Base-by-base conservation (phyloP, 2,888 invertebrate genomes). In the Tricholauxania praeusta region DNA sequence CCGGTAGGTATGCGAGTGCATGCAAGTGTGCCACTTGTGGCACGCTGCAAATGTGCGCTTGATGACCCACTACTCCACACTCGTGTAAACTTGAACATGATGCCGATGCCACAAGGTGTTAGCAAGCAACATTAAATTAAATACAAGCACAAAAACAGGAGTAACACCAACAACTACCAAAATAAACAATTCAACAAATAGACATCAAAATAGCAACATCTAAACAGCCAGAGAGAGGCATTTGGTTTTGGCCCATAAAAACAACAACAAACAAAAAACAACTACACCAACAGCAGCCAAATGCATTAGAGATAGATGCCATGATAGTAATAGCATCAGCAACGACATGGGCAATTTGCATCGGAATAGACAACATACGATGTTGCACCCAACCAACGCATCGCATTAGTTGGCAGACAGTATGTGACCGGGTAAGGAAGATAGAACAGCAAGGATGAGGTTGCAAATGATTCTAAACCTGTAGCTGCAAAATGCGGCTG, bases 291-390 rank as follows among this genome's bases (percentile, higher is more conserved):
- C 62, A 39, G 14, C 49, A 49, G 53, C 53, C 19, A n/a, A n/a
- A 10, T 57, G 59, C 22, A 52, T 69, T 60, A 69, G 60, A 69
- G 64, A 62, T 71, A 55, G 65, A 67, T 63, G 74, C 55, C 49
- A 63, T 17, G 66, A 65, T 66, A 74, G 48, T 67, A 69, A 71
- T 64, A 67, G 19, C 57, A 51, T 52, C 63, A 60, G 51, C 52
- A 80, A 80, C 80, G 79, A 79, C 78, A 80, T 57, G 55, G 19
- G 49, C 73, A 64, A 70, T 65, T 65, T 70, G 73, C 73, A 73
- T 69, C 57, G 48, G 65, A 71, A 48, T 48, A n/a, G 64, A 49
- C 55, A 17, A 52, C 17, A 32, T 19, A 48, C 19, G 17, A 47
- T 17, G 32, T 39, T 15, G 28, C 57, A 28, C 22, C 14, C 63